Conservation (phyloP, 1,140 invertebrate species). For the Drosophila ananassae region DNA sequence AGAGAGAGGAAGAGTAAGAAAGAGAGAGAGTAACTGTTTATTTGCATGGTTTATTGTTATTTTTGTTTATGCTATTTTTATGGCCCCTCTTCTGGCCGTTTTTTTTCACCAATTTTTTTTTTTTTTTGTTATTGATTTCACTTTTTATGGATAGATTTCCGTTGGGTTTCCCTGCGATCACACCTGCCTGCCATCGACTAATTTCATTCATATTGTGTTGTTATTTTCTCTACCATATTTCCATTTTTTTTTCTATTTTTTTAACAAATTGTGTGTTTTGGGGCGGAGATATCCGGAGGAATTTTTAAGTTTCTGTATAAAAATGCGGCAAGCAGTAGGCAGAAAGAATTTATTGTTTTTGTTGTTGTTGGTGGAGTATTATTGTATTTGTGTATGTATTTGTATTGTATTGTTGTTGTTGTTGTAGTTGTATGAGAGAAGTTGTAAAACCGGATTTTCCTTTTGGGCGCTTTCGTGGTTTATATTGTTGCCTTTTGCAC, state of each 20-base stretch:
- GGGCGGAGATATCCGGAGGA: neutral
- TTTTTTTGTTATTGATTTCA: conserved; percentile 74
- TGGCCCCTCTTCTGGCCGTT: conserved; percentile 8
- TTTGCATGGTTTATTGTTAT: conserved; percentile 29
- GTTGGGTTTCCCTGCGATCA: conserved; percentile 32
- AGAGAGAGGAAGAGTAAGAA: conserved; percentile 1
- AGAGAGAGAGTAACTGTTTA: conserved; percentile 27
- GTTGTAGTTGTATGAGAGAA: conserved; percentile 39
- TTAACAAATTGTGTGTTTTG: conserved; percentile 9
- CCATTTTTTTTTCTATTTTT: neutral
- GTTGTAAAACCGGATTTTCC: conserved; percentile 82
- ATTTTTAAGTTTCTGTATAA: conserved; percentile 33
- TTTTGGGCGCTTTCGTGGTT: conserved; percentile 63
- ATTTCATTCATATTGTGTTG: conserved; percentile 16
- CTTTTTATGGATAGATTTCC: conserved; percentile 59
- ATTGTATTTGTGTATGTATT: neutral
- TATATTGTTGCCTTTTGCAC: conserved; percentile 74
- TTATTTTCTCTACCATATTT: conserved; percentile 6
- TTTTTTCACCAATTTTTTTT: conserved; percentile 15
- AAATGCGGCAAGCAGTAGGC: conserved; percentile 19
- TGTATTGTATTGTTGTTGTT: neutral
- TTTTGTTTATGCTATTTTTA: conserved; percentile 45
- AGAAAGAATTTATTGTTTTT: conserved; percentile 15
- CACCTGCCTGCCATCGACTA: conserved; percentile 4
- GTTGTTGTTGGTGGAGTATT: too few relatives aligned